Evolutionary conservation across 2,888 invertebrate genomes (phyloP).

Genomic region (Mythimna loreyi): DNA sequence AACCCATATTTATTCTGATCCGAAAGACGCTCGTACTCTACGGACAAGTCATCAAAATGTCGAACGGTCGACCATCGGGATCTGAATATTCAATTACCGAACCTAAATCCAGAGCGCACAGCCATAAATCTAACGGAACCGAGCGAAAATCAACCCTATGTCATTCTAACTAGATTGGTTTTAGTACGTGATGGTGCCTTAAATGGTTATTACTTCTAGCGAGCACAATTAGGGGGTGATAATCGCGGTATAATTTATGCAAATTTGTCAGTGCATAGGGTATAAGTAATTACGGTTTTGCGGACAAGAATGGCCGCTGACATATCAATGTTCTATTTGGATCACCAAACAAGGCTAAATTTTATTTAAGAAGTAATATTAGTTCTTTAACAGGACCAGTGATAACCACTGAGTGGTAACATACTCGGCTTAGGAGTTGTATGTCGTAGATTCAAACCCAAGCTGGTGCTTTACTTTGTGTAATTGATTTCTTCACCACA

Average conservation of each 20-base stretch:
- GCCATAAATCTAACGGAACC: conserved; percentile 56
- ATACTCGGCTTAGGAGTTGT: too few relatives aligned
- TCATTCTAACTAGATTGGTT: conserved; percentile 20
- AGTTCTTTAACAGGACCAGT: not conserved
- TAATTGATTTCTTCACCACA: too few relatives aligned
- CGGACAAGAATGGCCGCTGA: conserved; percentile 4
- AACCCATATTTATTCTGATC: conserved; percentile 60
- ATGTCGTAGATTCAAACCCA: too few relatives aligned
- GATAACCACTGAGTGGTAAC: too few relatives aligned
- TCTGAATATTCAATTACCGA: conserved; percentile 85
- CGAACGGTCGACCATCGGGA: conserved; percentile 75
- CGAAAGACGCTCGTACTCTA: conserved; percentile 66
- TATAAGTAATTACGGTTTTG: conserved; percentile 21
- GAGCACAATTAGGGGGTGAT: conserved; percentile 73
- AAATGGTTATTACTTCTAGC: conserved; percentile 59
- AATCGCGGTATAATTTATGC: conserved; percentile 79
- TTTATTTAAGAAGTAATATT: too few relatives aligned
- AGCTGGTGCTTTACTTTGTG: too few relatives aligned
- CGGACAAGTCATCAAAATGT: conserved; percentile 76
- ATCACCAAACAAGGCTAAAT: conserved; percentile 20
- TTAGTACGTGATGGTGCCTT: conserved; percentile 25
- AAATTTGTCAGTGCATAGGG: conserved; percentile 72
- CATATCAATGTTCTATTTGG: too few relatives aligned
- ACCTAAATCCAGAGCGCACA: conserved; percentile 71
- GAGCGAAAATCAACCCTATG: conserved; percentile 67